These are phyloP conservation scores for Fopius arisanus DNA, from an alignment of 1,140 invertebrate genomes.

Conservation along the genomic window DNA sequence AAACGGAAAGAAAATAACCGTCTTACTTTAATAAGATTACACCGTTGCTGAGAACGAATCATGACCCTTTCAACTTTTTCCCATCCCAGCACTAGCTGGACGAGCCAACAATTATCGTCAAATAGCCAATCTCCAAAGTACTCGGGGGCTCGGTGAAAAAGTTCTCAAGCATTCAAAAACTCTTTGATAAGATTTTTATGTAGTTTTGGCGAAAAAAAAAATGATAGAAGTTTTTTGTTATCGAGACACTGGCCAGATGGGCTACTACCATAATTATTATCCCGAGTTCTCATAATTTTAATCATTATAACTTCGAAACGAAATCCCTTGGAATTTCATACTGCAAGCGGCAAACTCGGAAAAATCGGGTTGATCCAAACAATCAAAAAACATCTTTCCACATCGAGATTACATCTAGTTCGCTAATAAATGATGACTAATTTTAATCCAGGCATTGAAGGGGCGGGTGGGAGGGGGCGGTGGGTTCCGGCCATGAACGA, in stretches of 20 bases:
- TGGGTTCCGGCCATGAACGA: not conserved
- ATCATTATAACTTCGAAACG: not conserved
- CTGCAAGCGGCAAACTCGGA: not conserved
- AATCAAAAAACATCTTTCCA: not conserved
- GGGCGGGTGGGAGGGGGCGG: too few relatives aligned
- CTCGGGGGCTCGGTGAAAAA: not conserved
- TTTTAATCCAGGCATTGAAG: not conserved
- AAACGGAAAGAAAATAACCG: not conserved
- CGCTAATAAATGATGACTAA: constrained; percentile 1
- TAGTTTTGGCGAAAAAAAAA: not conserved
- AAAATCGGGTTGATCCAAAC: not conserved
- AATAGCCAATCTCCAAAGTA: not conserved
- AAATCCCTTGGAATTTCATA: not conserved
- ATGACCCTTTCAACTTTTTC: not conserved
- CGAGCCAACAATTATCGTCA: not conserved
- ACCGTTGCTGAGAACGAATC: not conserved
- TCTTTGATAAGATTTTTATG: not conserved
- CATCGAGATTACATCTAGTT: not conserved
- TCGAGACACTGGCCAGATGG: not conserved
- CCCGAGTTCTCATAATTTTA: not conserved
- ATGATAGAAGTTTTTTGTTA: not conserved
- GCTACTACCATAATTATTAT: not conserved
- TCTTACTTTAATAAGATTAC: not conserved
- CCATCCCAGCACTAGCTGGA: not conserved
- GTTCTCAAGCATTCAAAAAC: not conserved